Conservation (phyloP, 2,113 vertebrate genomes). For the Sebastes schlegelii region DNA sequence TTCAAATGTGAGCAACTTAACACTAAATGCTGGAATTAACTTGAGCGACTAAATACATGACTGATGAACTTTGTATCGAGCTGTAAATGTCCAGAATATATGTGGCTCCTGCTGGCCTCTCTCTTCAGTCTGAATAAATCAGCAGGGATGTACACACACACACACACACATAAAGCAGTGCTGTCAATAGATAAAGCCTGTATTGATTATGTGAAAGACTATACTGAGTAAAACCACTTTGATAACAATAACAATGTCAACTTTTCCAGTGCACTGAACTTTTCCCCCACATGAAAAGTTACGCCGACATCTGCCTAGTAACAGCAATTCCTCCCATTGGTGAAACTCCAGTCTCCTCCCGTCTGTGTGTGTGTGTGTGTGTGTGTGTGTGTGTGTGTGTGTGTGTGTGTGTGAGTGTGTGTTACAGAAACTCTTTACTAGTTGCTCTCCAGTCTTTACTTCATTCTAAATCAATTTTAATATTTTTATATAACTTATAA, state of each 20-base stretch:
- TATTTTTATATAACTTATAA: no score
- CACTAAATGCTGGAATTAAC: not conserved
- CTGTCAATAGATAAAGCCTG: not conserved
- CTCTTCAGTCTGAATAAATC: not conserved
- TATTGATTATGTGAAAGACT: conserved; percentile 2
- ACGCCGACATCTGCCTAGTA: conserved; percentile 91
- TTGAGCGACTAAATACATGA: not conserved
- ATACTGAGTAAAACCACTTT: conserved; percentile 24
- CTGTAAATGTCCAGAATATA: not conserved
- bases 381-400: conserved; percentile 11
- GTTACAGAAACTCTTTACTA: conserved; percentile 22
- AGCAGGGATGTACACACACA: not conserved
- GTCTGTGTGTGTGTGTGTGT: conserved; percentile 45
- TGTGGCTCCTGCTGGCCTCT: not conserved
- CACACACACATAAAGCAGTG: not conserved
- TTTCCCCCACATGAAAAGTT: conserved; percentile 76
- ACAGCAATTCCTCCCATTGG: conserved; percentile 90
- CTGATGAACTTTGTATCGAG: not conserved
- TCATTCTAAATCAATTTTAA: not conserved
- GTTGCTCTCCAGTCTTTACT: conserved; percentile 1
- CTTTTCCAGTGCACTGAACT: conserved; percentile 60
- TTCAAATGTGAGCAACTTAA: conserved; percentile 64
- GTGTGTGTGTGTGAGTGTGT: conserved; percentile 40
- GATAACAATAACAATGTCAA: conserved; percentile 52
- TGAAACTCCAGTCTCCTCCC: conserved; percentile 86